A percentile compares a stretch with the other conserved stretches of the same genome.
phyloP scores from a whole-genome alignment of 2,888 invertebrate species.

The Synergus japonicus region DNA sequence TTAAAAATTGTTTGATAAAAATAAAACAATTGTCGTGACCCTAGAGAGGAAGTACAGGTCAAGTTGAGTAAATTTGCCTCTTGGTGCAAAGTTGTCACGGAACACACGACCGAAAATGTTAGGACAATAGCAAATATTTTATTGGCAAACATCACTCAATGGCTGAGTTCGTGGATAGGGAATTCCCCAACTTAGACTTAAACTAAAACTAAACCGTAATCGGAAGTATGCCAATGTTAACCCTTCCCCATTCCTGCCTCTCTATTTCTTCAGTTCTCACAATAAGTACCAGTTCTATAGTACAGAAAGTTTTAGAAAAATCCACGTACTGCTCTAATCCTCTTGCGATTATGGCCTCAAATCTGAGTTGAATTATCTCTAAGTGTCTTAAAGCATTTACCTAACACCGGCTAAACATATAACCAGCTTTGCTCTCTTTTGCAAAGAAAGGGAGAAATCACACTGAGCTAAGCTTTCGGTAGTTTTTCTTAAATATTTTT shows the following conservation, averaged over 20 bases:
- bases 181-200: slow-evolving; percentile 5
- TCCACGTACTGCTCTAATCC: slow-evolving; percentile 20
- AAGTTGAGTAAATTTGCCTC: slow-evolving; percentile 6
- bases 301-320: slow-evolving; percentile 5
- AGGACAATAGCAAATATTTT: slow-evolving; percentile 16
- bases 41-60: slow-evolving; percentile 28
- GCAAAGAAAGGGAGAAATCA: background rate
- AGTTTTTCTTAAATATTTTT: slow-evolving; percentile 18
- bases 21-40: background rate
- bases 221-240: background rate
- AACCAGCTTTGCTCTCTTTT: background rate
- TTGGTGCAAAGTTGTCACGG: slow-evolving; percentile 20
- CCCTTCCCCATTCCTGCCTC: background rate
- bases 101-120: slow-evolving; percentile 31
- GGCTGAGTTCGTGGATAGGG: background rate
- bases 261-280: background rate
- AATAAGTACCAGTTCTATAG: background rate
- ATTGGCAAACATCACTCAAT: slow-evolving; percentile 17
- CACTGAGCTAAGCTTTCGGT: background rate
- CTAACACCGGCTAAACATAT: slow-evolving; percentile 32
- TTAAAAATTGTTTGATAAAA: background rate
- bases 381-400: slow-evolving; percentile 26
- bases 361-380: slow-evolving; percentile 28
- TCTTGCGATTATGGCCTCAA: slow-evolving; percentile 22
- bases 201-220: slow-evolving; percentile 28